Evolutionary conservation across 2,888 invertebrate genomes (phyloP).

Genomic region (Zaprionus lineosus): DNA sequence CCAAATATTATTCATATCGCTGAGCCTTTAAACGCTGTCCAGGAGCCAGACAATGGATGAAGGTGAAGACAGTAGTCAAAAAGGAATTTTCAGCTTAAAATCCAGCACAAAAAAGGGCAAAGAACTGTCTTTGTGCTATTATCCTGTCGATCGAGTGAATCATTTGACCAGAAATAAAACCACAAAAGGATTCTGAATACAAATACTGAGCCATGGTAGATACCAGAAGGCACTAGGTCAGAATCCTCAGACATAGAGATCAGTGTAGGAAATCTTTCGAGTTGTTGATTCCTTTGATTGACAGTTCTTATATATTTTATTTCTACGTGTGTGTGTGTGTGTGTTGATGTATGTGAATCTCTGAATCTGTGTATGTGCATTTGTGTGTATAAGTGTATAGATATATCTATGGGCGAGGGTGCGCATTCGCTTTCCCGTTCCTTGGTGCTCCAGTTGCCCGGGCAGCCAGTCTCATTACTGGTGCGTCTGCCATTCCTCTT

Average conservation of each 20-base stretch:
- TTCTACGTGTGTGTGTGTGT: background rate
- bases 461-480: conserved; percentile 59
- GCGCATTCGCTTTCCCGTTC: too few species aligned
- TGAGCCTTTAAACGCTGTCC: conserved; percentile 67
- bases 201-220: conserved; percentile 12
- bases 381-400: too few species aligned
- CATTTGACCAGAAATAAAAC: conserved; percentile 80
- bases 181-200: conserved; percentile 56
- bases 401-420: too few species aligned
- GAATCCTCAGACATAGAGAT: conserved; percentile 22
- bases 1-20: background rate
- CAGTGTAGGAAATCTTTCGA: conserved; percentile 40
- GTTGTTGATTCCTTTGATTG: conserved; percentile 66
- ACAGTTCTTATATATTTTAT: conserved; percentile 60
- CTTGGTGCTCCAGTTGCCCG: conserved; percentile 34
- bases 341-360: background rate
- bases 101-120: conserved; percentile 46
- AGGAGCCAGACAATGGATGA: conserved; percentile 44
- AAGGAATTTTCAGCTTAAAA: conserved; percentile 67
- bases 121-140: conserved; percentile 25
- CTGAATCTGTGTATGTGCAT: background rate
- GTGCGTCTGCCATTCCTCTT: conserved; percentile 18
- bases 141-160: conserved; percentile 68
- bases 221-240: conserved; percentile 61
- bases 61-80: conserved; percentile 68